Conservation (phyloP, 2,797 vertebrate genomes). For the Craterocephalus amniculus region DNA sequence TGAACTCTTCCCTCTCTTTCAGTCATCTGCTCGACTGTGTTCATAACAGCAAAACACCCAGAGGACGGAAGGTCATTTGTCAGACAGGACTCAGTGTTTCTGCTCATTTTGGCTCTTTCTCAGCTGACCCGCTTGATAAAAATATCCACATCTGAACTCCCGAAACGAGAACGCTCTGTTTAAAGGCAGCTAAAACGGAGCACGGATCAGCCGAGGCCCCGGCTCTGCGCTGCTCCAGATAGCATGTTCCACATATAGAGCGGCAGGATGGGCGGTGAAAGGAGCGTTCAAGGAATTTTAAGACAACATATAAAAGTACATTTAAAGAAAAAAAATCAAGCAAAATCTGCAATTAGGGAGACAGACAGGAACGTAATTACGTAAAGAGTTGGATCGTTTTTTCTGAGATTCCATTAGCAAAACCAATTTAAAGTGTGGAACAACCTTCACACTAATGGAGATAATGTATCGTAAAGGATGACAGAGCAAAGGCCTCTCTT, state of each 20-base stretch:
- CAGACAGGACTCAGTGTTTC: conserved; percentile 60
- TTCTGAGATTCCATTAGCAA: not conserved
- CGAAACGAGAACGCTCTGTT: conserved; percentile 75
- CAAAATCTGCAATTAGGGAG: conserved; percentile 20
- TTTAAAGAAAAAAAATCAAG: not conserved
- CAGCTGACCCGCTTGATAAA: conserved; percentile 83
- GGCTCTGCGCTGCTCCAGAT: conserved; percentile 79
- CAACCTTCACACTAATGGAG: not conserved
- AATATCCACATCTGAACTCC: conserved; percentile 81
- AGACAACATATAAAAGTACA: conserved; percentile 23
- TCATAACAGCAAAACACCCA: conserved; percentile 29
- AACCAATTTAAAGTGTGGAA: not conserved
- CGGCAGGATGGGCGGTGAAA: conserved; percentile 31
- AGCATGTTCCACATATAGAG: conserved; percentile 75
- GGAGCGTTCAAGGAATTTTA: conserved; percentile 58
- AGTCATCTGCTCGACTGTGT: conserved; percentile 13
- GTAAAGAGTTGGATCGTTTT: not conserved
- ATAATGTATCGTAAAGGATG: not conserved
- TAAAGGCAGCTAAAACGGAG: conserved; percentile 75
- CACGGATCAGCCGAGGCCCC: conserved; percentile 67
- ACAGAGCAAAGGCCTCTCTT: not conserved
- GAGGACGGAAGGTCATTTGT: conserved; percentile 64
- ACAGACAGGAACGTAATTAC: not conserved
- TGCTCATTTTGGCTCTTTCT: conserved; percentile 64
- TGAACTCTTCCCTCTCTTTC: conserved; percentile 48